Evolutionary conservation across 2,888 invertebrate species (phyloP), one percentile per base, ranked within the genome.

Genomic region (Octodonta nipae): DNA sequence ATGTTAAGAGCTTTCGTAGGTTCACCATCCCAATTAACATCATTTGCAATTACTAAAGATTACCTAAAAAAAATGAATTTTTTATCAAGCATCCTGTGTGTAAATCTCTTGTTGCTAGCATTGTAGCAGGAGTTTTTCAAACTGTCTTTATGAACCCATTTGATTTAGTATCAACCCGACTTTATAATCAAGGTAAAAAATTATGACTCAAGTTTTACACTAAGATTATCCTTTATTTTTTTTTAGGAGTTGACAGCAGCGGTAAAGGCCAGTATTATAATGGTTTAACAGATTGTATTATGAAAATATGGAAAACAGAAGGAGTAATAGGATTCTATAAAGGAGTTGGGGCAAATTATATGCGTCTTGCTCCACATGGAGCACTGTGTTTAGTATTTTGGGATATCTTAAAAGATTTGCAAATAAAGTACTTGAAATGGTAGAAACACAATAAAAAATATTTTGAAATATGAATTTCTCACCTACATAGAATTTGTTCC

Each of bases 361-460:
- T 91, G 46, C 67, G 93, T 37, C 70, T 91, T 26, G 92, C 86
- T 0, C 92, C 92, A 0, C 92, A 93, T 54, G 84, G 88, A 0
- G 79, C 89, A 1, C 60, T 93, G 2, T 78, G 84, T 40, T 64
- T 93, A 28, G 75, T 89, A 13, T 85, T 92, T 56, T 93, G 91
- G 78, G 88, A 89, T 32, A 28, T 51, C 11, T 40, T 55, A 10
- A 54, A 49, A 38, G 51, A 50, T 34, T 27, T 54, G 6, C 50
- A 53, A 33, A 24, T 34, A 3, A 46, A 46, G 40, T 44, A 51
- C n/a, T n/a, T n/a, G n/a, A n/a, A n/a, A n/a, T n/a, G n/a, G n/a
- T n/a, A n/a, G n/a, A n/a, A n/a, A n/a, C n/a, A n/a, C n/a, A n/a
- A n/a, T n/a, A n/a, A n/a, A n/a, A n/a, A n/a, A n/a, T n/a, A n/a